A percentile compares a stretch with the other conserved stretches of the same genome.
These are phyloP conservation scores for Epinephelus moara DNA, from an alignment of 2,113 vertebrate species.

Conservation along the genomic window DNA sequence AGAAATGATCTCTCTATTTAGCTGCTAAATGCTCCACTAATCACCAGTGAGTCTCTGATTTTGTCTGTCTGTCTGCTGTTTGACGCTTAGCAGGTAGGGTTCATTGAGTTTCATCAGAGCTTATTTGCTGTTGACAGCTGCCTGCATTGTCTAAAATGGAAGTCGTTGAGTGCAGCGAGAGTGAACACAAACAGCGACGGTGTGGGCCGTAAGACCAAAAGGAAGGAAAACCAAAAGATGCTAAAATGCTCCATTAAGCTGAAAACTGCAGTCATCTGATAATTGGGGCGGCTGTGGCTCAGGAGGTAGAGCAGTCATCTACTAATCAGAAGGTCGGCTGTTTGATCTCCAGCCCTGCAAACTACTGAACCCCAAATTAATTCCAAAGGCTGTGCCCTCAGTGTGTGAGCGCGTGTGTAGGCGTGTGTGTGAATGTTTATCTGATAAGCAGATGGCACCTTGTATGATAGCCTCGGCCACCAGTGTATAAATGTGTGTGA, in stretches of 20 bases:
- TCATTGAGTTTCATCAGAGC: neutral
- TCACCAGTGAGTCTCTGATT: neutral
- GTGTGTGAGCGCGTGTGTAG: too few species aligned
- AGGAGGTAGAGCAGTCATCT: too few species aligned
- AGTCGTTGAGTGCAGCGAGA: neutral
- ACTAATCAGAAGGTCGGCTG: too few species aligned
- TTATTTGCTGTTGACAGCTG: neutral
- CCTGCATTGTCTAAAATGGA: neutral
- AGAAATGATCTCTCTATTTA: neutral
- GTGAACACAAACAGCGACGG: neutral
- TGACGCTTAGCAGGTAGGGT: neutral
- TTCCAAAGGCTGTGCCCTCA: too few species aligned
- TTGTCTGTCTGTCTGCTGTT: too few species aligned
- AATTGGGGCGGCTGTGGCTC: neutral
- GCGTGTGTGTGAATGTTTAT: too few species aligned
- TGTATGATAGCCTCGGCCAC: too few species aligned
- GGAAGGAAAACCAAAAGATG: neutral
- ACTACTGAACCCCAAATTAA: too few species aligned
- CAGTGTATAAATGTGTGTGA: too few species aligned
- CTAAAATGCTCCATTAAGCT: neutral
- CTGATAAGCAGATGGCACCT: too few species aligned
- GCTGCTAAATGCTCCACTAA: neutral
- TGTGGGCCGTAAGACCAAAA: neutral
- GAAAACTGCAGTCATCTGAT: neutral
- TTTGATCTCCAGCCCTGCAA: too few species aligned